Percentiles rank a stretch among this genome's conserved stretches.
Evolutionary conservation across 2,797 vertebrate species (phyloP).

Genomic region (Lates japonicus): DNA sequence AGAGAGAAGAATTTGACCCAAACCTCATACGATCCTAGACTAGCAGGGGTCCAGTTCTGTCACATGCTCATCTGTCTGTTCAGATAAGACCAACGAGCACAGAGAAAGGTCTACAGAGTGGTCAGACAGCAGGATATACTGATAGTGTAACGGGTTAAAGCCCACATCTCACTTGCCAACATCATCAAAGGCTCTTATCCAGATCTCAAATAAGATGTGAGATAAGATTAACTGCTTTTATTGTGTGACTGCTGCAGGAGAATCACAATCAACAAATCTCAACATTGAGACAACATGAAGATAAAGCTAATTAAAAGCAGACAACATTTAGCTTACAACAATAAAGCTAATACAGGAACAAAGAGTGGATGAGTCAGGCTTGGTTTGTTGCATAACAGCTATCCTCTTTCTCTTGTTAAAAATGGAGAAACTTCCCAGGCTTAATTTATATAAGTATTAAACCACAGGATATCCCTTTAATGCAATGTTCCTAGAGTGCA

Average conservation of each 20-base stretch:
- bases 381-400: background rate
- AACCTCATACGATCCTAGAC: slow-evolving; percentile 30
- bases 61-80: slow-evolving; percentile 64
- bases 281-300: background rate
- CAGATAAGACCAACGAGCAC: slow-evolving; percentile 49
- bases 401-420: background rate
- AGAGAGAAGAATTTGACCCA: slow-evolving; percentile 58
- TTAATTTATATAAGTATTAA: background rate
- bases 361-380: background rate
- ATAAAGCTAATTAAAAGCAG: background rate
- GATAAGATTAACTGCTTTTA: slow-evolving; percentile 8
- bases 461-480: background rate
- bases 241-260: background rate
- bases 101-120: slow-evolving; percentile 23
- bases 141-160: slow-evolving; percentile 38
- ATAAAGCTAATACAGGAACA: background rate
- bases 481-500: background rate
- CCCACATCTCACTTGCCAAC: slow-evolving; percentile 10
- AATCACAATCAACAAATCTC: background rate
- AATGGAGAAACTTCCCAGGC: background rate
- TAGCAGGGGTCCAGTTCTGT: slow-evolving; percentile 54
- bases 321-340: slow-evolving; percentile 1
- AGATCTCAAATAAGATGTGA: slow-evolving; percentile 21
- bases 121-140: slow-evolving; percentile 36
- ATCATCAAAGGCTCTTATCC: slow-evolving; percentile 32